These are phyloP conservation scores for Rhagologus leucostigma DNA, from an alignment of 2,113 vertebrate species.

Conservation along the genomic window DNA sequence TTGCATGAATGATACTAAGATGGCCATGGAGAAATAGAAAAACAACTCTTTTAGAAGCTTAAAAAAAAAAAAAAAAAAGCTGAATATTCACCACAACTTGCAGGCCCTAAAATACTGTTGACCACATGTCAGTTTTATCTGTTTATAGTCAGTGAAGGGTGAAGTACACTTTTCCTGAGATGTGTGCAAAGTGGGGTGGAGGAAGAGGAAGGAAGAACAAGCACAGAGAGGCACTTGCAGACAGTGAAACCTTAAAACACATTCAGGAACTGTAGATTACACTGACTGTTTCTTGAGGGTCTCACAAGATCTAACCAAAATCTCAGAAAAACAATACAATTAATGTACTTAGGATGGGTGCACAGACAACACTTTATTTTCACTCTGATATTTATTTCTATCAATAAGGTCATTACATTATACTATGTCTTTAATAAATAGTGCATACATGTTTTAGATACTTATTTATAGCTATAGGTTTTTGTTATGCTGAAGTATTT, in stretches of 20 bases:
- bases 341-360: background rate
- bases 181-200: background rate
- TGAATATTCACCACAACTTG: background rate
- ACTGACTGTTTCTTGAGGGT: background rate
- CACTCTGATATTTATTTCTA: background rate
- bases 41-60: constrained; percentile 74
- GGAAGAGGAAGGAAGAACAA: background rate
- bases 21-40: constrained; percentile 67
- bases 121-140: background rate
- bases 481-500: background rate
- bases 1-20: constrained; percentile 79
- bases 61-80: background rate
- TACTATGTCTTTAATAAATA: background rate
- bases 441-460: background rate
- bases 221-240: background rate
- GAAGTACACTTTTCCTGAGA: background rate
- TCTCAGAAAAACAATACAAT: background rate
- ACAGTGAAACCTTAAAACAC: background rate
- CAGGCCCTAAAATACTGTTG: background rate
- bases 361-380: background rate
- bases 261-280: background rate
- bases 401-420: background rate
- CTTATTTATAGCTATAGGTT: background rate
- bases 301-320: background rate
- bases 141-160: background rate